Conservation (phyloP, 2,797 vertebrate genomes). For the Okamejei kenojei region DNA sequence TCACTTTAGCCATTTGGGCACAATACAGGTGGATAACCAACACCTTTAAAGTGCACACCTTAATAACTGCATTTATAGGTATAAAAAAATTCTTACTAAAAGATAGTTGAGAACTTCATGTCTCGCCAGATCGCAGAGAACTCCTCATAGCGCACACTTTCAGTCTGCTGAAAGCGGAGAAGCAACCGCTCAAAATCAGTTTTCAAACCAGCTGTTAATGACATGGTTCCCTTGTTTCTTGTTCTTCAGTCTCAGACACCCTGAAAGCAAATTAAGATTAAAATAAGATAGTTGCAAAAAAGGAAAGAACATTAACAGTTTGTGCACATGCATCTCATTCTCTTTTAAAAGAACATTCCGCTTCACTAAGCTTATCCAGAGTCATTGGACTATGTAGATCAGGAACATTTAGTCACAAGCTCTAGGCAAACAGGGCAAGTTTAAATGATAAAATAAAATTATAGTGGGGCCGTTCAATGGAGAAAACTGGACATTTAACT, state of each 20-base stretch:
- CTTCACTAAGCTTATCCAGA: background rate
- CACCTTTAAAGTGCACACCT: background rate
- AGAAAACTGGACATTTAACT: background rate
- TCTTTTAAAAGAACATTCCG: background rate
- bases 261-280: background rate
- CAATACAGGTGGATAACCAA: background rate
- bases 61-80: background rate
- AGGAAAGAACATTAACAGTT: background rate
- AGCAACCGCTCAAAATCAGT: conserved; percentile 75
- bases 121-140: conserved; percentile 77
- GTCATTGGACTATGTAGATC: background rate
- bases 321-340: background rate
- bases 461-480: background rate
- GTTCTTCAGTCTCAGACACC: background rate
- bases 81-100: conserved; percentile 62
- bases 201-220: conserved; percentile 50
- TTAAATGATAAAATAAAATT: background rate
- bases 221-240: background rate
- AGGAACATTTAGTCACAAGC: fast-evolving
- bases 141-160: conserved; percentile 76
- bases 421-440: fast-evolving
- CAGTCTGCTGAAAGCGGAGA: conserved; percentile 62
- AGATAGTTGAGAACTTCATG: conserved; percentile 73
- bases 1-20: background rate
- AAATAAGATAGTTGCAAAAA: background rate